Evolutionary conservation across 2,888 invertebrate genomes (phyloP), one percentile per base, ranked within the genome.

Genomic region (Drosophila acutilabella): DNA sequence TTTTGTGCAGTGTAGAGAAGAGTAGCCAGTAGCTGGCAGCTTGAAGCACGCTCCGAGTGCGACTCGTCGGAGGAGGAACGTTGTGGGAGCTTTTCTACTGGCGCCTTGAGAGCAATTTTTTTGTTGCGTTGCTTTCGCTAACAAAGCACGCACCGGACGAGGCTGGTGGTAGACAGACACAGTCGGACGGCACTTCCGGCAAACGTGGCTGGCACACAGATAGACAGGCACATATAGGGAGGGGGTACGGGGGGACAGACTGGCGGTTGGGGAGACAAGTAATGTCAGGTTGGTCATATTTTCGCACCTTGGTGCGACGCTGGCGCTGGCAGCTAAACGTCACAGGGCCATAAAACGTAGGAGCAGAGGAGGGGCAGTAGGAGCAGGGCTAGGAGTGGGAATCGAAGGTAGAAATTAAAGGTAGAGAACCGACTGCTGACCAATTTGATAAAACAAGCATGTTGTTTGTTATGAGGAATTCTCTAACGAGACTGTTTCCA

Each of bases 71-170:
- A 8, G 30, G 30, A 30, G 30, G 8, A 30, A 30, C 30, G 30
- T 30, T 8, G 30, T 30, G 30, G 30, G 30, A 56, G 59, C 64
- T 62, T 18, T 60, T 60, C 67, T 70, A 66, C 80, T 69, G 81
- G 69, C 79, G 84, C 81, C 85, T 84, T 71, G 83, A 87, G 87
- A 83, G 81, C 79, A 74, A 73, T 84, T 87, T 84, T 84, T 81
- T 56, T 61, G 50, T 47, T 77, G 58, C 64, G 68, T 70, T 77
- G 53, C 36, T 78, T 78, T 56, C 62, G 77, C 72, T 79, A 84
- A 84, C 88, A 81, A 84, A 87, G 85, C 88, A 87, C 83, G 83
- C 88, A 83, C 88, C 71, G 81, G 67, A 66, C 62, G 60, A 61
- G 65, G 52, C 41, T 45, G 45, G 40, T 13, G 16, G 30, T 8